Evolutionary conservation across 2,113 vertebrate species (phyloP).

Genomic region (Indicator maculatus): DNA sequence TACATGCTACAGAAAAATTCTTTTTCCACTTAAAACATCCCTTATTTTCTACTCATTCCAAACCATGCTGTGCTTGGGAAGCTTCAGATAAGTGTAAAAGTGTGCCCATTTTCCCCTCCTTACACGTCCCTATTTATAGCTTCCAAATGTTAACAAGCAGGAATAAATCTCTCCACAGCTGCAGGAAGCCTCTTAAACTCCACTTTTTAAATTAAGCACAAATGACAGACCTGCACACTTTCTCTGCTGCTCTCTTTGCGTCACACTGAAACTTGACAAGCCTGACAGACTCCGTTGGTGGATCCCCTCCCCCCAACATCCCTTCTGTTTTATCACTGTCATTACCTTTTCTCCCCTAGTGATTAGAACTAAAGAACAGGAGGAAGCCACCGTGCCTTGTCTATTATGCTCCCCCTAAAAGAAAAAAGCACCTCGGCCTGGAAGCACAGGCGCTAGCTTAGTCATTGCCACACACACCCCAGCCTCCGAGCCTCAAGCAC

Average conservation of each 20-base stretch:
- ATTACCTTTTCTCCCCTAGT: not conserved
- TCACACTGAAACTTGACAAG: constrained; percentile 29
- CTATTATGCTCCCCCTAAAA: not conserved
- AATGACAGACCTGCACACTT: not conserved
- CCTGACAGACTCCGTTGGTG: constrained; percentile 32
- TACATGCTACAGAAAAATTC: not conserved
- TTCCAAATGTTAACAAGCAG: not conserved
- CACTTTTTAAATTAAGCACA: not conserved
- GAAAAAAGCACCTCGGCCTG: not conserved
- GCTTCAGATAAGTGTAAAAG: not conserved
- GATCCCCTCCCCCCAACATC: not conserved
- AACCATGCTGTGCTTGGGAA: not conserved
- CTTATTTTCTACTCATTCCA: not conserved
- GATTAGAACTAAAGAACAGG: not conserved
- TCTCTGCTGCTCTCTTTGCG: not conserved
- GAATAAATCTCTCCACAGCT: not conserved
- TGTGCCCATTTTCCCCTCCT: not conserved
- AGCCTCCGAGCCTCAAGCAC: not conserved
- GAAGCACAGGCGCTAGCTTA: not conserved
- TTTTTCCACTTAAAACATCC: not conserved
- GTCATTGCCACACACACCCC: constrained; percentile 20
- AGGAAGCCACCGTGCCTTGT: not conserved
- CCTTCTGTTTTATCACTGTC: not conserved
- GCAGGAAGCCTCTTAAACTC: constrained; percentile 1
- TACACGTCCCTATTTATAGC: not conserved